A percentile compares a stretch with the other conserved stretches of the same genome.
These are phyloP conservation scores for Conchocele bisecta DNA, from an alignment of 2,888 invertebrate genomes.

Conservation along the genomic window DNA sequence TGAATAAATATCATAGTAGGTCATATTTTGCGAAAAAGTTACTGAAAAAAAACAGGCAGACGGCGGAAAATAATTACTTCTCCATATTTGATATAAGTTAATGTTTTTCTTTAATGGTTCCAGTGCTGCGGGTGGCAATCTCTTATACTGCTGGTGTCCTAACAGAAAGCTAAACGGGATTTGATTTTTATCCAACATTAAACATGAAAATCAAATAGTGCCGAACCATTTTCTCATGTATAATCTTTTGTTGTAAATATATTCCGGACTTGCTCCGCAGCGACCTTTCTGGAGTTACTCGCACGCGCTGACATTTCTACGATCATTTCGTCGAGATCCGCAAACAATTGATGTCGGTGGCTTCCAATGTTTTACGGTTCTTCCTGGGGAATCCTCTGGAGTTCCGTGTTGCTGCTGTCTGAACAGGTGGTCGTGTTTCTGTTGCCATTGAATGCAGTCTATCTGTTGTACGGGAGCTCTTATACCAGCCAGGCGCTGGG, in stretches of 20 bases:
- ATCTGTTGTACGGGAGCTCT: constrained; percentile 67
- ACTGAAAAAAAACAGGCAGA: no score
- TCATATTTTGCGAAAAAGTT: no score
- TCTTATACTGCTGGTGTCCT: constrained; percentile 72
- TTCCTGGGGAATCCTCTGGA: constrained; percentile 74
- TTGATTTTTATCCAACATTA: constrained; percentile 63
- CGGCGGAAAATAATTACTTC: no score
- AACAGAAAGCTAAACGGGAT: constrained; percentile 72
- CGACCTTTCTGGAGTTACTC: constrained; percentile 65
- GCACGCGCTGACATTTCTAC: constrained; percentile 52
- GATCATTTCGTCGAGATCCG: constrained; percentile 69
- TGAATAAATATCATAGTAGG: no score
- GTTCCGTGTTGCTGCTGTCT: constrained; percentile 57
- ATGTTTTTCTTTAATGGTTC: no score
- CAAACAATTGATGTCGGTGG: no score
- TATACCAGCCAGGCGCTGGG: constrained; percentile 70
- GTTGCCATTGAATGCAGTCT: constrained; percentile 67
- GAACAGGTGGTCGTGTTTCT: constrained; percentile 74
- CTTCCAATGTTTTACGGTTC: constrained; percentile 69
- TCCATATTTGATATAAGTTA: no score
- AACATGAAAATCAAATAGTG: constrained; percentile 68
- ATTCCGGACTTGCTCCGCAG: constrained; percentile 62
- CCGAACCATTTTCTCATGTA: constrained; percentile 69
- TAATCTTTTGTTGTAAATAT: constrained; percentile 62
- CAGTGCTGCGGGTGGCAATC: no score